phyloP scores from a whole-genome alignment of 2,797 vertebrate species.

The Eupleurogrammus muticus region DNA sequence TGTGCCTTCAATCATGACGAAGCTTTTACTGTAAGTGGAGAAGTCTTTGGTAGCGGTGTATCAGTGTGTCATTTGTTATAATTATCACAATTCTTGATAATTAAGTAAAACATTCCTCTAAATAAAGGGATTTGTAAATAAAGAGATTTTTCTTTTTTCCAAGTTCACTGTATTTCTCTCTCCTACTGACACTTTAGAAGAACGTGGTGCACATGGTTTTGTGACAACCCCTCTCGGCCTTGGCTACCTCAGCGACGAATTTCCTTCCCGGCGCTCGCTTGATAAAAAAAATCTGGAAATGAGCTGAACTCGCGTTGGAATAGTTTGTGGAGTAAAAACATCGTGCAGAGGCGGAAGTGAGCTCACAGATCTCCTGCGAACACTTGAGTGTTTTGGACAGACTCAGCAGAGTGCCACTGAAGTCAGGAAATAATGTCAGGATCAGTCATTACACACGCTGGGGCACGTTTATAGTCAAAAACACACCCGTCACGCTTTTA shows the following conservation, averaged over 20 bases:
- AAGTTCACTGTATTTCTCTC: background rate
- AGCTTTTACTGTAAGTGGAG: constrained; percentile 34
- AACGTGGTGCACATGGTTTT: background rate
- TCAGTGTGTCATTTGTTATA: constrained; percentile 25
- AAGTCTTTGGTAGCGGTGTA: background rate
- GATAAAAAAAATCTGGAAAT: constrained; percentile 20
- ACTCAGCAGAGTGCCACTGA: constrained; percentile 30
- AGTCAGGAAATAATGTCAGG: constrained; percentile 42
- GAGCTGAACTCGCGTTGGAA: constrained; percentile 4
- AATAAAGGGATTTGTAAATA: constrained; percentile 55
- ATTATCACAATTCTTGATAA: no score
- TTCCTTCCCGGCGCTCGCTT: background rate
- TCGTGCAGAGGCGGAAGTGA: constrained; percentile 10
- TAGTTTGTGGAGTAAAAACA: background rate
- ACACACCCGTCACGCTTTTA: constrained; percentile 5
- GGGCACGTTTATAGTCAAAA: constrained; percentile 25
- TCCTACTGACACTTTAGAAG: background rate
- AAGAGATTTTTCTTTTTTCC: constrained; percentile 20
- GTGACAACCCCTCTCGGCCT: background rate
- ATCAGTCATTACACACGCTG: constrained; percentile 18
- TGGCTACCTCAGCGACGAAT: background rate
- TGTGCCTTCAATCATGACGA: constrained; percentile 3
- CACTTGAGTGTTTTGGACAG: constrained; percentile 21
- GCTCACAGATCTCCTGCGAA: constrained; percentile 5
- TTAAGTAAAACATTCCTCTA: constrained; percentile 17